phyloP scores from a whole-genome alignment of 2,113 vertebrate species.

The Chlorocebus sabaeus region DNA sequence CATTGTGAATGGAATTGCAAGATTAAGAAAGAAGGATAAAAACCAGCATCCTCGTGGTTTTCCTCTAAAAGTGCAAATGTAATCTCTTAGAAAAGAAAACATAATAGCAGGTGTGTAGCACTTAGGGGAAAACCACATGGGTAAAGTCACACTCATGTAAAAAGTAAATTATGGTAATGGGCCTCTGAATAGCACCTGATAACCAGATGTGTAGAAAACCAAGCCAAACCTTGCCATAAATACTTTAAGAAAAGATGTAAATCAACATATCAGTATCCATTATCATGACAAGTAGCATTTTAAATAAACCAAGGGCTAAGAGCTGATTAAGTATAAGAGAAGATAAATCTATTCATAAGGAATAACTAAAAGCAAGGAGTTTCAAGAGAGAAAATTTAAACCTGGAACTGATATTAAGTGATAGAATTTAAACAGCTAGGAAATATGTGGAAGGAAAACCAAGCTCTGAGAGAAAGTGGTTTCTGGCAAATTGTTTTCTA shows the following conservation, averaged over 20 bases:
- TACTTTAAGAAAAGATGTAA: slow-evolving; percentile 43
- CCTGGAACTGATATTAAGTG: background rate
- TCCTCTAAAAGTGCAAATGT: slow-evolving; percentile 23
- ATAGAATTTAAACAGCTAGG: background rate
- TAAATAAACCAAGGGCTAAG: background rate
- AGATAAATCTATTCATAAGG: slow-evolving; percentile 32
- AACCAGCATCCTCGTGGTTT: background rate
- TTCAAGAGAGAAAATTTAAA: slow-evolving; percentile 52
- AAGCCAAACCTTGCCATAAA: background rate
- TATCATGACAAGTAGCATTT: slow-evolving; percentile 23
- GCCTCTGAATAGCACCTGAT: slow-evolving; percentile 54
- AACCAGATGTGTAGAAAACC: slow-evolving; percentile 58
- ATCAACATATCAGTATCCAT: slow-evolving; percentile 27
- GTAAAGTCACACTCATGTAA: slow-evolving; percentile 54
- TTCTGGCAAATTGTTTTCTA: background rate
- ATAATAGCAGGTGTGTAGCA: slow-evolving; percentile 46
- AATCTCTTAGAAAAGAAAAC: slow-evolving; percentile 37
- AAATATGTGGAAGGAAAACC: background rate
- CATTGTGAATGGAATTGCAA: slow-evolving; percentile 43
- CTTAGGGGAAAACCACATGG: slow-evolving; percentile 40
- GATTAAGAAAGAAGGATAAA: slow-evolving; percentile 40
- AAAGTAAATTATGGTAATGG: slow-evolving; percentile 70
- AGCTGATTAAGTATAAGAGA: background rate
- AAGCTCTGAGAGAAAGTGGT: background rate
- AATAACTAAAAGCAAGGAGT: slow-evolving; percentile 15